These are phyloP conservation scores for Pantala flavescens DNA, from an alignment of 1,140 invertebrate species.

Conservation along the genomic window DNA sequence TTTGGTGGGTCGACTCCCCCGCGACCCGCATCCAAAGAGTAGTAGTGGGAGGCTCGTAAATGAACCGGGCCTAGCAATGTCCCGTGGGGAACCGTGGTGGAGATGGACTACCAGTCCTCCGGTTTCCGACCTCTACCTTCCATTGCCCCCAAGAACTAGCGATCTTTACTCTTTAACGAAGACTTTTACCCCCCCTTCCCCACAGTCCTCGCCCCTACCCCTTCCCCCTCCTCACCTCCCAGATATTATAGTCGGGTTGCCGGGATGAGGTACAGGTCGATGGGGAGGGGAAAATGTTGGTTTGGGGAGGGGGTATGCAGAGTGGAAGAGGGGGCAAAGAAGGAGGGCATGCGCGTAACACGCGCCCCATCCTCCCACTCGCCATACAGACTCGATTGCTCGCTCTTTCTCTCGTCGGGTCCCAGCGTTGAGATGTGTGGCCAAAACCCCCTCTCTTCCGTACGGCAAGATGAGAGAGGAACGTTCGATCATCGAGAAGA, in stretches of 20 bases:
- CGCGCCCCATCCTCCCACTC: neutral
- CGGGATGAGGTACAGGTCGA: neutral
- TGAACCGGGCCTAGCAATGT: neutral
- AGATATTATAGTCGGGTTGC: neutral
- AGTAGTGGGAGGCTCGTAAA: neutral
- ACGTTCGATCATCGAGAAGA: neutral
- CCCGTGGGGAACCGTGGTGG: neutral
- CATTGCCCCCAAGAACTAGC: constrained; percentile 3
- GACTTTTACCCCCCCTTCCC: neutral
- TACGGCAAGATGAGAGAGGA: neutral
- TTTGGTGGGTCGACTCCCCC: neutral
- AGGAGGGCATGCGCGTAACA: neutral
- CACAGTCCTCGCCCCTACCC: neutral
- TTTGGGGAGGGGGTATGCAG: neutral
- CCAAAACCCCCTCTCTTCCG: neutral
- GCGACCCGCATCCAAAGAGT: neutral
- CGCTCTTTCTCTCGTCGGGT: neutral
- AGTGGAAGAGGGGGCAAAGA: neutral
- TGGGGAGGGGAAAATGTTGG: neutral
- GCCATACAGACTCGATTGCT: neutral
- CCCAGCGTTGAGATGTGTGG: neutral
- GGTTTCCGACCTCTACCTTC: neutral
- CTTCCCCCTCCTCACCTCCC: neutral
- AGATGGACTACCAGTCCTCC: neutral
- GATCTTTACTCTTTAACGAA: constrained; percentile 10